A percentile compares a stretch with the other conserved stretches of the same genome.
Evolutionary conservation across 2,888 invertebrate genomes (phyloP).

Genomic region (Boloria selene): DNA sequence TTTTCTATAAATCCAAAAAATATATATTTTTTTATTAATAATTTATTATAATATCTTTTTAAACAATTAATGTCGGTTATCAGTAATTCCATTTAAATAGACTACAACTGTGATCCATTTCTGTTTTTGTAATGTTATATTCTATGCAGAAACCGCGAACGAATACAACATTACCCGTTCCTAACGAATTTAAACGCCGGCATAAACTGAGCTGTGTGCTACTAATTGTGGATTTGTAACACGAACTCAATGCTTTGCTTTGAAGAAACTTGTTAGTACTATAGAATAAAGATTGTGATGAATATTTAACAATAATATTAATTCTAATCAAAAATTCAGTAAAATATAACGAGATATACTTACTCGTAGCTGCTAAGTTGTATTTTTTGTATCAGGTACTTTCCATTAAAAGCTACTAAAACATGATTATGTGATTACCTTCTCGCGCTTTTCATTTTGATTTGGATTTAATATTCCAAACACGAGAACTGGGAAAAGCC

Average conservation of each 20-base stretch:
- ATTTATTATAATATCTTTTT: too few relatives aligned
- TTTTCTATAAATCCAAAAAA: too few relatives aligned
- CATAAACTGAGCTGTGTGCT: constrained; percentile 75
- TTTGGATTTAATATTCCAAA: constrained; percentile 74
- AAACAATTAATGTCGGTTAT: too few relatives aligned
- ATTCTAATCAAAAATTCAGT: background rate
- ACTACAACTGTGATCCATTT: background rate
- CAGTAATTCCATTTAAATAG: background rate
- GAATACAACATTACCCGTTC: constrained; percentile 65
- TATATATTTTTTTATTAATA: too few relatives aligned
- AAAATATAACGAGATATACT: too few relatives aligned
- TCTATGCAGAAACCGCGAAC: constrained; percentile 57
- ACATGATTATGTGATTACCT: constrained; percentile 67
- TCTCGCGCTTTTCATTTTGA: constrained; percentile 62
- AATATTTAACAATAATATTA: constrained; percentile 29
- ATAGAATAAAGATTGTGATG: constrained; percentile 28
- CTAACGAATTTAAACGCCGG: constrained; percentile 81
- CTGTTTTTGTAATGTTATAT: constrained; percentile 30
- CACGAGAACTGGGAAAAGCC: constrained; percentile 63
- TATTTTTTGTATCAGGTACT: constrained; percentile 51
- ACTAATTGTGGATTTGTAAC: constrained; percentile 78
- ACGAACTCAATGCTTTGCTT: constrained; percentile 64
- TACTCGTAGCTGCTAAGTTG: too few relatives aligned
- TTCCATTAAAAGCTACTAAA: constrained; percentile 76
- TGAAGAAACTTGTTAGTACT: constrained; percentile 47